Percentiles rank a stretch among this genome's conserved stretches.
Evolutionary conservation across 1,140 invertebrate genomes (phyloP).

Genomic region (Bombus difficillimus): DNA sequence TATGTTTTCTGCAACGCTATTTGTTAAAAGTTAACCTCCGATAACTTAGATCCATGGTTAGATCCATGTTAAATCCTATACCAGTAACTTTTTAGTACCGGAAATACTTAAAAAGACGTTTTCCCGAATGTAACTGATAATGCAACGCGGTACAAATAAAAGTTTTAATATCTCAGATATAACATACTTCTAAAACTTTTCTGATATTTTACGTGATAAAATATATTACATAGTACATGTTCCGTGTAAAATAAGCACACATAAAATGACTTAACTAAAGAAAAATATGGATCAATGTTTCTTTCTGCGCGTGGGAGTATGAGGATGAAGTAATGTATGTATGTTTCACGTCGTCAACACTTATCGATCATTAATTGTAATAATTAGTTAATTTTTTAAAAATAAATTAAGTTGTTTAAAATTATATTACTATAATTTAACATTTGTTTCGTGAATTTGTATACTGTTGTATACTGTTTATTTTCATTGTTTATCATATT

Average conservation of each 20-base stretch:
- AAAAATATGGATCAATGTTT: constrained; percentile 16
- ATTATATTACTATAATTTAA: neutral
- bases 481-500: neutral
- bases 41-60: neutral
- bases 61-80: neutral
- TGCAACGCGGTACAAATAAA: neutral
- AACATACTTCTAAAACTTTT: neutral
- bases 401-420: neutral
- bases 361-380: constrained; percentile 17
- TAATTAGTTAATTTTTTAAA: neutral
- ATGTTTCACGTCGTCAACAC: neutral
- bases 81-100: neutral
- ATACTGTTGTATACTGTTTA: neutral
- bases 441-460: neutral
- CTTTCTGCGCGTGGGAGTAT: constrained; percentile 10
- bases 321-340: neutral
- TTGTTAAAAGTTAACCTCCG: neutral
- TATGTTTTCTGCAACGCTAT: neutral
- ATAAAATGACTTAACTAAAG: neutral
- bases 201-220: constrained; percentile 1
- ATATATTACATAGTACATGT: neutral
- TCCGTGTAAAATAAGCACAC: neutral
- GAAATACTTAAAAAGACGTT: constrained; percentile 10
- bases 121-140: neutral
- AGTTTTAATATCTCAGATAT: neutral